A percentile compares a stretch with the other conserved stretches of the same genome.
Conservation (phyloP, 2,888 invertebrate genomes). For the Stenurella melanura region DNA sequence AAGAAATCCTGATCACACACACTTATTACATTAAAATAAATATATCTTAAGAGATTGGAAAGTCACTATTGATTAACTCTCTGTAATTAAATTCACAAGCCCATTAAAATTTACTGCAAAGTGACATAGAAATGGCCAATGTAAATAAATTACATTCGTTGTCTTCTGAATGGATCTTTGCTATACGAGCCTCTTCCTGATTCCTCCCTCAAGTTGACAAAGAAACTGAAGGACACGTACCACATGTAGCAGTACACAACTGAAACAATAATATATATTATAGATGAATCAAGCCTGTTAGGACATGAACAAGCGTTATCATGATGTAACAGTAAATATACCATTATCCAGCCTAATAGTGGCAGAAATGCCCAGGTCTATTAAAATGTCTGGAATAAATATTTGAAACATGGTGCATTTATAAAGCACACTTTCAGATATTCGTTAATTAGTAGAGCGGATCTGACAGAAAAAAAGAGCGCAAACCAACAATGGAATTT, state of each 20-base stretch:
- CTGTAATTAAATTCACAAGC: neutral
- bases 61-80: neutral
- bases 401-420: too few relatives aligned
- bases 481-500: too few relatives aligned
- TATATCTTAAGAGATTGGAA: neutral
- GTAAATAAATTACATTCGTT: constrained; percentile 54
- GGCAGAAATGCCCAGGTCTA: too few relatives aligned
- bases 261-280: constrained; percentile 72
- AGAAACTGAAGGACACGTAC: constrained; percentile 90
- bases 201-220: constrained; percentile 82
- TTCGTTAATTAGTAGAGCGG: too few relatives aligned
- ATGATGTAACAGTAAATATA: neutral
- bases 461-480: too few relatives aligned
- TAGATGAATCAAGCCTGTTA: neutral
- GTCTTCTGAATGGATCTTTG: constrained; percentile 80
- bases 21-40: constrained; percentile 3
- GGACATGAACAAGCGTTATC: neutral
- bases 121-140: neutral
- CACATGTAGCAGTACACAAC: constrained; percentile 87
- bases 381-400: too few relatives aligned
- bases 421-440: too few relatives aligned
- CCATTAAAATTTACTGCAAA: neutral
- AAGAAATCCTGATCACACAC: neutral
- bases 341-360: too few relatives aligned
- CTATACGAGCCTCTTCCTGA: constrained; percentile 84